These are phyloP conservation scores for Rhinolophus sinicus DNA, from an alignment of 2,113 vertebrate genomes.

Conservation along the genomic window DNA sequence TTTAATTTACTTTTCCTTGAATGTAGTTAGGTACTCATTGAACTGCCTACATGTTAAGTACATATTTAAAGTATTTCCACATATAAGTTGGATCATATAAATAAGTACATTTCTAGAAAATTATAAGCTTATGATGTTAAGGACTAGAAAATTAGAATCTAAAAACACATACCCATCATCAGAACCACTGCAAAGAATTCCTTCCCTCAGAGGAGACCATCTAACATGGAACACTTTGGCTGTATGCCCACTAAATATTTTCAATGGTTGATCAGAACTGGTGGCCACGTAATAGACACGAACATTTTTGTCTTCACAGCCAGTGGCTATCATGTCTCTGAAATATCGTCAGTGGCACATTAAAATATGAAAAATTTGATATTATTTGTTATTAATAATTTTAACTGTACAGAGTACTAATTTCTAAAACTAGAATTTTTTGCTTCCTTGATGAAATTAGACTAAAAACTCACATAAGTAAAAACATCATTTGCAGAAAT, in stretches of 20 bases:
- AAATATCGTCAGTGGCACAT: not conserved
- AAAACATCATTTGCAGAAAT: not conserved
- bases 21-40: not conserved
- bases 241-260: constrained; percentile 95
- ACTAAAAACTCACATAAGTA: not conserved
- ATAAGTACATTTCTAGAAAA: not conserved
- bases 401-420: not conserved
- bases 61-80: not conserved
- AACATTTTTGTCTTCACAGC: constrained; percentile 97
- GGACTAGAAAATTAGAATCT: not conserved
- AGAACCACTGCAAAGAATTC: constrained; percentile 98
- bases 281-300: constrained; percentile 98
- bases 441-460: not conserved
- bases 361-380: not conserved
- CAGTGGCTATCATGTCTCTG: constrained; percentile 99
- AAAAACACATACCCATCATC: constrained; percentile 92
- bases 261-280: constrained; percentile 96
- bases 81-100: not conserved
- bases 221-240: constrained; percentile 98
- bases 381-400: not conserved
- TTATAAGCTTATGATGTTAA: not conserved
- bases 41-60: not conserved
- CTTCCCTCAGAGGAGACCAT: constrained; percentile 98
- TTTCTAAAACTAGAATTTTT: not conserved
- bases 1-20: not conserved